phyloP scores from a whole-genome alignment of 2,797 vertebrate genomes.

The Platyrinchus mystaceus region DNA sequence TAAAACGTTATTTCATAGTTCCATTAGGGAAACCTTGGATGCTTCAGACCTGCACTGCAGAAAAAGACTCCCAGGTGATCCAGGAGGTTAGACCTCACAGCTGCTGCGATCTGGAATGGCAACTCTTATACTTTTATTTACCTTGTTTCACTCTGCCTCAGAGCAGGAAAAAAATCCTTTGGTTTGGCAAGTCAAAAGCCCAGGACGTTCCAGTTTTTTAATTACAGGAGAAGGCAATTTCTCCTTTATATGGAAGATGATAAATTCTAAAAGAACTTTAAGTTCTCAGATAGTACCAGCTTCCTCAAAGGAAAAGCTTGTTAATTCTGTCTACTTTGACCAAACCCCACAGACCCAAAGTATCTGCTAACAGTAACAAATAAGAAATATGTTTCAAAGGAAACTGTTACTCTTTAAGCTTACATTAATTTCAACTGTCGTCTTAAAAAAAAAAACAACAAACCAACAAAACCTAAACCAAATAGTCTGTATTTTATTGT shows the following conservation, averaged over 20 bases:
- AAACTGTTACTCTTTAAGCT: not conserved
- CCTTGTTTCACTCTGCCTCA: not conserved
- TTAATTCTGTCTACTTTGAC: not conserved
- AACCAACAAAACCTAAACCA: accelerated
- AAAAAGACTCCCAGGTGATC: not conserved
- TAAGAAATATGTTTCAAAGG: not conserved
- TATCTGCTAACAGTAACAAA: not conserved
- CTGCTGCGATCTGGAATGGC: not conserved
- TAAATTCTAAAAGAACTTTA: not conserved
- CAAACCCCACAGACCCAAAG: not conserved
- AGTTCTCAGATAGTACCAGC: not conserved
- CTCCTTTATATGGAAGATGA: not conserved
- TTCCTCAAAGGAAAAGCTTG: not conserved
- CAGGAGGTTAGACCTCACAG: not conserved
- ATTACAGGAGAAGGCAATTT: not conserved
- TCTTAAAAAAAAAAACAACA: not conserved
- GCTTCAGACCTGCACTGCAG: not conserved
- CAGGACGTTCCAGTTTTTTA: not conserved
- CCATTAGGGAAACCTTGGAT: not conserved
- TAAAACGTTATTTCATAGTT: not conserved
- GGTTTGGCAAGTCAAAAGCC: not conserved
- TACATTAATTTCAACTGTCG: not conserved
- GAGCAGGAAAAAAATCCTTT: not conserved
- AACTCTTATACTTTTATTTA: not conserved
- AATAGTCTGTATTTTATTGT: not conserved